phyloP scores from a whole-genome alignment of 2,797 vertebrate species.

The Coranthus polyacanthus region DNA sequence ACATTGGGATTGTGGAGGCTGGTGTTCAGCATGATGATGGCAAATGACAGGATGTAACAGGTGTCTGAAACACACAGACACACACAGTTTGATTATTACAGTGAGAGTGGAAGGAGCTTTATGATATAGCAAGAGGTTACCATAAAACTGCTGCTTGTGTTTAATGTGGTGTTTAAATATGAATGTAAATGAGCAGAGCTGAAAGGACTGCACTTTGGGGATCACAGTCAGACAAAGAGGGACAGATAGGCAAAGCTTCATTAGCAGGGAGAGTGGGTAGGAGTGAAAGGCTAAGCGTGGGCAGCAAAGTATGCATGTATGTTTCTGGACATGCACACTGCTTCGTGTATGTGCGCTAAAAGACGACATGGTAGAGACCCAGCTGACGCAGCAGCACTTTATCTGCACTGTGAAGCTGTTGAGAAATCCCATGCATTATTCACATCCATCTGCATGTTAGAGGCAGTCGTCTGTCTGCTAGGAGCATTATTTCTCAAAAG shows the following conservation, averaged over 20 bases:
- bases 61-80: slow-evolving; percentile 86
- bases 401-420: slow-evolving; percentile 65
- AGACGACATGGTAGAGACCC: slow-evolving; percentile 35
- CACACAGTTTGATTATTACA: slow-evolving; percentile 14
- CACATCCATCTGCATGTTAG: slow-evolving; percentile 77
- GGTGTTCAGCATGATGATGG: slow-evolving; percentile 98
- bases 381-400: slow-evolving; percentile 78
- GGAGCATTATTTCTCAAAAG: slow-evolving; percentile 57
- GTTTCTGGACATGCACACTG: slow-evolving; percentile 22
- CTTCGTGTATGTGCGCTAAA: slow-evolving; percentile 22
- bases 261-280: slow-evolving; percentile 57
- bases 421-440: slow-evolving; percentile 80
- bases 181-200: slow-evolving; percentile 66
- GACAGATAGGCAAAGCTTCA: slow-evolving; percentile 35
- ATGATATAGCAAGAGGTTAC: slow-evolving; percentile 18
- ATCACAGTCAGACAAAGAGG: slow-evolving; percentile 37
- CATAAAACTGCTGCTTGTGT: slow-evolving; percentile 32
- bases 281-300: slow-evolving; percentile 54
- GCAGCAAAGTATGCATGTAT: slow-evolving; percentile 49
- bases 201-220: slow-evolving; percentile 61
- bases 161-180: slow-evolving; percentile 69
- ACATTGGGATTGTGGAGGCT: slow-evolving; percentile 98
- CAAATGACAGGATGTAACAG: slow-evolving; percentile 96
- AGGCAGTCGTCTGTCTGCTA: slow-evolving; percentile 58
- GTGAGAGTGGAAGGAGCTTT: slow-evolving; percentile 8